Conservation (phyloP, 2,797 vertebrate genomes). For the Varecia variegata region DNA sequence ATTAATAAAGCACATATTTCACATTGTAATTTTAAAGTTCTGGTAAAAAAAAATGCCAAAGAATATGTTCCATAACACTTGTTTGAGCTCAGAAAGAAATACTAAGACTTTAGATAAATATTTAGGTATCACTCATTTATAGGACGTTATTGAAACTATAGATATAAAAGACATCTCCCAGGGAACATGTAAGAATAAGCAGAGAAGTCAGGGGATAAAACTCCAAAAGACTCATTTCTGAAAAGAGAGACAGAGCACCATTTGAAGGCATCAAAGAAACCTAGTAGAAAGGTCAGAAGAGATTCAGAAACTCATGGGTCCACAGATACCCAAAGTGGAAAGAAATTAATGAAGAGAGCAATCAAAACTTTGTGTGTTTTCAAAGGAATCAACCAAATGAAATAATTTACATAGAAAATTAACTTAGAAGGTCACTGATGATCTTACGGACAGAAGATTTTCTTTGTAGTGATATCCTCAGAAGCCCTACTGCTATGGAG, state of each 20-base stretch:
- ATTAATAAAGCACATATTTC: background rate
- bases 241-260: background rate
- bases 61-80: background rate
- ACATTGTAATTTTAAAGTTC: background rate
- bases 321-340: background rate
- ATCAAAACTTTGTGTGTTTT: background rate
- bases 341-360: background rate
- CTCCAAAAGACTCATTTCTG: background rate
- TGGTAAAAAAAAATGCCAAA: background rate
- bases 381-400: background rate
- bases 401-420: background rate
- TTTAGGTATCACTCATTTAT: background rate
- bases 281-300: background rate
- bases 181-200: background rate
- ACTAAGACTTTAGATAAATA: background rate
- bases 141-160: background rate
- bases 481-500: background rate
- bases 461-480: background rate
- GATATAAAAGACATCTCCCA: background rate
- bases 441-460: background rate
- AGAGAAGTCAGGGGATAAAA: background rate
- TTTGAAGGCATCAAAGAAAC: background rate
- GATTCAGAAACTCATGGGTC: background rate
- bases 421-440: background rate
- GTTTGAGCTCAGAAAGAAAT: background rate